Base-by-base conservation (phyloP, 2,113 vertebrate genomes). In the Xyliphius kryptos region DNA sequence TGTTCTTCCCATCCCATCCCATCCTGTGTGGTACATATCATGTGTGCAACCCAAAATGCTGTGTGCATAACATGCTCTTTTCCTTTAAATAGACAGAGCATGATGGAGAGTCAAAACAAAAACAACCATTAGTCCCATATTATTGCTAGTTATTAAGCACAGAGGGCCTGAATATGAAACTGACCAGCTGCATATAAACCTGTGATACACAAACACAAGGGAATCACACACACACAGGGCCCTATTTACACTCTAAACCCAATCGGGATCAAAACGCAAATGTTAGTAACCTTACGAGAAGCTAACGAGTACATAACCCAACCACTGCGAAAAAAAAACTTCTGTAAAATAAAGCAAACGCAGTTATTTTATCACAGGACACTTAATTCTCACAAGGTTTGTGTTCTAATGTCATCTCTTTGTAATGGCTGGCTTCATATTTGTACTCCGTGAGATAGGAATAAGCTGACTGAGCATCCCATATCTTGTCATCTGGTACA, bases 51-150 rank as follows among this genome's bases (percentile, higher is more conserved):
- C 19, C 9, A 2, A 53, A 60, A 63, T 26, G 38, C 20, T 6
- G 15, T 19, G n/a, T 17, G 40, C 21, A 36, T 21, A 47, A 38
- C 5, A 13, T 49, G 50, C 61, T 38, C 61, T 54, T 50, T 63
- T 41, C 50, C 50, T 46, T 54, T n/a, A 51, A 44, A 41, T 20
- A 14, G 50, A 46, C 40, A 2, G 22, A 44, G 1, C 13, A 46
- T 17, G 61, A 63, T 49, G 20, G 50, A 63, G 61, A 20, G 26
- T 53, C 61, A 56, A 20, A 63, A 51, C 49, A 22, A 51, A 52
- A 16, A 46, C n/a, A n/a, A n/a, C n/a, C n/a, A n/a, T 43, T 17
- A 52, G 61, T 43, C 37, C 19, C 61, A n/a, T 43, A 21, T 43
- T 43, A 43, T 53, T 63, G 48, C 48, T 63, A 40, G 22, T 63